Evolutionary conservation across 2,113 vertebrate genomes (phyloP).

Genomic region (Aegithalos caudatus): DNA sequence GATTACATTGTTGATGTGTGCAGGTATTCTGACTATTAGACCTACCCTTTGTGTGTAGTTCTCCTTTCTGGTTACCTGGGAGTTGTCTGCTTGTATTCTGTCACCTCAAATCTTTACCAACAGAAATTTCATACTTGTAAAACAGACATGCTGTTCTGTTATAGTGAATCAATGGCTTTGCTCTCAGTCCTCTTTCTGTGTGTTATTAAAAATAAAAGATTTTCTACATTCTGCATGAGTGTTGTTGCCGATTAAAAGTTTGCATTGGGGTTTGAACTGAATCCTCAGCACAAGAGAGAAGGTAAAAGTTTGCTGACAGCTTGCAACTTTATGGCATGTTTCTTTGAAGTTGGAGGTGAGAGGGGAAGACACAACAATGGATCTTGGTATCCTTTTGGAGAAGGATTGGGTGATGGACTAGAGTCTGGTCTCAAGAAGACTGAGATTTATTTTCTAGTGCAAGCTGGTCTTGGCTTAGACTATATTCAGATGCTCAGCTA

Average conservation of each 20-base stretch:
- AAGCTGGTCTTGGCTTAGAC: not conserved
- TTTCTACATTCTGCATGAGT: not conserved
- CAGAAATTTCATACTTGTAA: conserved; percentile 17
- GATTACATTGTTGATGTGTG: not conserved
- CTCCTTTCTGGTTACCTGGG: conserved; percentile 36
- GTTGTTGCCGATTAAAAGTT: not conserved
- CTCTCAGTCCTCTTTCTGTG: not conserved
- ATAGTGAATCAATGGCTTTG: not conserved
- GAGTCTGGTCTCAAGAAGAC: not conserved
- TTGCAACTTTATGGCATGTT: not conserved
- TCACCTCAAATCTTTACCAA: conserved; percentile 8
- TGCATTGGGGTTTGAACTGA: not conserved
- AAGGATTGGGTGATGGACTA: not conserved
- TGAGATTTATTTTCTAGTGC: not conserved
- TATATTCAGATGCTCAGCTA: not conserved
- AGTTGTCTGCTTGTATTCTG: conserved; percentile 26
- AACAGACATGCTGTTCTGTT: not conserved
- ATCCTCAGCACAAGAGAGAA: not conserved
- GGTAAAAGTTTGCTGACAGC: not conserved
- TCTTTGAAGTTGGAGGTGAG: not conserved
- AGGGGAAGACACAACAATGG: not conserved
- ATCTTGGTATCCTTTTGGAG: not conserved
- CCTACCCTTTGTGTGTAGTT: not conserved
- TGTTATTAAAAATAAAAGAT: not conserved
- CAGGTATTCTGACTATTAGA: conserved; percentile 23